Percentiles rank a stretch among this genome's conserved stretches.
Conservation (phyloP, 1,140 invertebrate species). For the Samia ricini region DNA sequence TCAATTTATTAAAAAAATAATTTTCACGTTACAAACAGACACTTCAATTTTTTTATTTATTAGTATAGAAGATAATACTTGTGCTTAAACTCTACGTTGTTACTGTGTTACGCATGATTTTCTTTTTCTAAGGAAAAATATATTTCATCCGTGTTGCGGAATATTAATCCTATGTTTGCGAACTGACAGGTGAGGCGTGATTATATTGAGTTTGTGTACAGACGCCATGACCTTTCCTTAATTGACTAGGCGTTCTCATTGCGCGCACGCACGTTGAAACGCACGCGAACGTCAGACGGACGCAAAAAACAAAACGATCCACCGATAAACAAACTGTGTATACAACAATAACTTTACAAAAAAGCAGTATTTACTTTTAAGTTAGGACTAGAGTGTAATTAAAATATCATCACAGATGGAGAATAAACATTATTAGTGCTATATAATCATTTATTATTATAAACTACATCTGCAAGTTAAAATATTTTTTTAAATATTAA, state of each 20-base stretch:
- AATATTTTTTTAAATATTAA: neutral
- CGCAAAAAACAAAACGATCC: neutral
- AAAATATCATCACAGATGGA: neutral
- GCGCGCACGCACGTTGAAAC: slow-evolving; percentile 44
- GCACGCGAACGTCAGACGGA: slow-evolving; percentile 44
- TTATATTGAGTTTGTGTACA: slow-evolving; percentile 61
- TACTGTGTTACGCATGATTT: neutral
- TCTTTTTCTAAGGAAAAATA: neutral
- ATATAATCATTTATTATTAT: neutral
- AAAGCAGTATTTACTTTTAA: neutral
- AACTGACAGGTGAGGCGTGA: slow-evolving; percentile 62
- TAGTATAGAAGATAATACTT: no score
- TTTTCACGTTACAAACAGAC: no score
- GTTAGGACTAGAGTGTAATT: neutral
- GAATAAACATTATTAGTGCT: neutral
- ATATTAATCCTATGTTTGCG: slow-evolving; percentile 35
- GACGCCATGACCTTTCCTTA: slow-evolving; percentile 65
- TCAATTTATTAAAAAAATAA: no score
- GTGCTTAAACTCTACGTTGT: neutral
- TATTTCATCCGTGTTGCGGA: neutral
- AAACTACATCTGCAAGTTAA: neutral
- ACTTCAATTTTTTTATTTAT: no score
- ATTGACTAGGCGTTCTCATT: slow-evolving; percentile 61
- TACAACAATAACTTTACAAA: neutral
- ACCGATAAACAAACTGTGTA: neutral